Evolutionary conservation across 2,113 vertebrate genomes (phyloP), one percentile per base, ranked within the genome.

Genomic region (Strix aluco): DNA sequence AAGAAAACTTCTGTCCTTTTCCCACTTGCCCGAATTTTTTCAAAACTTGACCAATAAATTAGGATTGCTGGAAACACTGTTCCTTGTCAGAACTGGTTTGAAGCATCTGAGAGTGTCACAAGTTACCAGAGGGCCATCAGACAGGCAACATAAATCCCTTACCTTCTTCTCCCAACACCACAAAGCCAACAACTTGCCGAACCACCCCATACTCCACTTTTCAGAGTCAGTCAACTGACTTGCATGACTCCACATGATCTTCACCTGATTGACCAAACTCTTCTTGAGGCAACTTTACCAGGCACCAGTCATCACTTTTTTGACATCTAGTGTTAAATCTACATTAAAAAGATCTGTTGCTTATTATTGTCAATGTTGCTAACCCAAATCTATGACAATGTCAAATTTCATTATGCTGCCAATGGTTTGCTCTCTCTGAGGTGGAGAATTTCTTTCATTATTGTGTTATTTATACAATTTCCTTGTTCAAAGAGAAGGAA

Each of bases 231-330:
- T 16, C 3, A 0, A 15, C 38, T 72, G 40, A 65, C 32, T 47
- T 2, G 0, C 26, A 29, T 1, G 3, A n/a, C n/a, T 81, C 27
- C 21, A 32, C 2, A 0, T 73, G 34, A 11, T 42, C 62, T 86
- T 65, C 34, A 75, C 47, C 30, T 73, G 54, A 14, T 49, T 83
- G 58, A 80, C 13, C 32, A 73, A 81, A 51, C 5, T 55, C 32
- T 32, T 86, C 79, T 32, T 44, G 17, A 86, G 20, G 13, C 1
- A 1, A 13, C 5, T 83, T 77, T 65, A 26, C 9, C 13, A 59
- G 49, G 46, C 26, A 86, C 7, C 1, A 1, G 11, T 16, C 34
- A 65, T 4, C 19, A 29, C 5, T 30, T 75, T 63, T 74, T 81
- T 30, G 2, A 38, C 63, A 9, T 46, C 44, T 75, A 23, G 7